phyloP scores from a whole-genome alignment of 2,113 vertebrate genomes.

The Puffinus mauretanicus region DNA sequence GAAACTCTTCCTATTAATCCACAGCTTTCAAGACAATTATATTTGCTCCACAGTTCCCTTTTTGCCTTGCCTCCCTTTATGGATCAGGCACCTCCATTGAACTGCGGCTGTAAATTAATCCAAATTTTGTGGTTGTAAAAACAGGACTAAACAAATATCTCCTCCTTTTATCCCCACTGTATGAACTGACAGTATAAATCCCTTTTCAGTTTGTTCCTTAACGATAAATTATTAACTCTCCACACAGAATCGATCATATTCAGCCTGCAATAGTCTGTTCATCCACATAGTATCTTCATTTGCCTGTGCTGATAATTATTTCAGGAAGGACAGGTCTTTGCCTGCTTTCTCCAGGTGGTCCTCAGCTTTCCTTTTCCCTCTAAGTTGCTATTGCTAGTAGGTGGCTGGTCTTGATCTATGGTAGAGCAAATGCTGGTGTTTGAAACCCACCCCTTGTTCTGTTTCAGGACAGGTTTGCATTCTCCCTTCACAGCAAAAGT shows the following conservation, averaged over 20 bases:
- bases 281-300: background rate
- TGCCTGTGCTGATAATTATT: background rate
- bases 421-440: background rate
- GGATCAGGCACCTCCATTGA: background rate
- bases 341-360: background rate
- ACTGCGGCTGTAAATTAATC: background rate
- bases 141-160: background rate
- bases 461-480: background rate
- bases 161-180: background rate
- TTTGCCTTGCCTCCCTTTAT: background rate
- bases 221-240: background rate
- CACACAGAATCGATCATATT: background rate
- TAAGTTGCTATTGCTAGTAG: background rate
- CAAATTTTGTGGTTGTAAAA: background rate
- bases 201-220: background rate
- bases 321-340: background rate
- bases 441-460: background rate
- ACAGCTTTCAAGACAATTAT: background rate
- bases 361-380: background rate
- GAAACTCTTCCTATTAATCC: background rate
- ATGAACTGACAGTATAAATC: background rate
- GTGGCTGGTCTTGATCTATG: background rate
- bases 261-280: background rate
- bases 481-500: background rate
- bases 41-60: background rate